Conservation (phyloP, 2,888 invertebrate genomes). For the Troides oblongomaculatus region DNA sequence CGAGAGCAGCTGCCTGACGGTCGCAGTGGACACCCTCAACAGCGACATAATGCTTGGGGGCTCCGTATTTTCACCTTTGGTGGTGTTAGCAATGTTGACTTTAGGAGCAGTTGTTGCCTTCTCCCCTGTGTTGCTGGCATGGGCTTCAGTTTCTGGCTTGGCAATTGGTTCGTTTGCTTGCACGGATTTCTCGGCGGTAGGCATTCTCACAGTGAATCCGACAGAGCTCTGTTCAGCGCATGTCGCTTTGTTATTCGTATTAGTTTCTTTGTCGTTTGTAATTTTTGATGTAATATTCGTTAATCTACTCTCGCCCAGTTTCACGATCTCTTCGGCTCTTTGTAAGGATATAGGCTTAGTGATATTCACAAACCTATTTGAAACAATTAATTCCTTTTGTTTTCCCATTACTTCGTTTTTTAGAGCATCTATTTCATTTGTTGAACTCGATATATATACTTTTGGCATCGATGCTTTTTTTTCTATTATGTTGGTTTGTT, state of each 20-base stretch:
- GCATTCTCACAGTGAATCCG: constrained; percentile 50
- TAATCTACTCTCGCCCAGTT: background rate
- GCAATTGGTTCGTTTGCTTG: constrained; percentile 52
- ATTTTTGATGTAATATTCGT: background rate
- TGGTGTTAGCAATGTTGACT: constrained; percentile 27
- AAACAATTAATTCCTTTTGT: background rate
- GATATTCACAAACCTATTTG: background rate
- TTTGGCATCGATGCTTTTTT: constrained; percentile 10
- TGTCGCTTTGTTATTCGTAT: constrained; percentile 15
- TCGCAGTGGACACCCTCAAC: constrained; percentile 55
- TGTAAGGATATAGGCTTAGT: background rate
- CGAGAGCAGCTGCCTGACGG: constrained; percentile 53
- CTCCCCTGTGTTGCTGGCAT: constrained; percentile 36
- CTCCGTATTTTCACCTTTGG: constrained; percentile 68
- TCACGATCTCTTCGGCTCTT: background rate
- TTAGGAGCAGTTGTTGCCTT: constrained; percentile 21
- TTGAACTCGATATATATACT: background rate
- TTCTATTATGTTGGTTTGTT: constrained; percentile 11
- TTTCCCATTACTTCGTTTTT: background rate
- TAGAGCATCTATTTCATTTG: background rate
- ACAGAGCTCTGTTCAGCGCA: constrained; percentile 40
- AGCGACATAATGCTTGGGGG: constrained; percentile 57
- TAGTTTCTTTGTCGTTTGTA: constrained; percentile 1
- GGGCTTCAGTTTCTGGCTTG: constrained; percentile 32
- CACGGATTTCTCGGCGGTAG: constrained; percentile 44